These are phyloP conservation scores for Microcebus griseorufus DNA, from an alignment of 2,113 vertebrate species.

Conservation along the genomic window DNA sequence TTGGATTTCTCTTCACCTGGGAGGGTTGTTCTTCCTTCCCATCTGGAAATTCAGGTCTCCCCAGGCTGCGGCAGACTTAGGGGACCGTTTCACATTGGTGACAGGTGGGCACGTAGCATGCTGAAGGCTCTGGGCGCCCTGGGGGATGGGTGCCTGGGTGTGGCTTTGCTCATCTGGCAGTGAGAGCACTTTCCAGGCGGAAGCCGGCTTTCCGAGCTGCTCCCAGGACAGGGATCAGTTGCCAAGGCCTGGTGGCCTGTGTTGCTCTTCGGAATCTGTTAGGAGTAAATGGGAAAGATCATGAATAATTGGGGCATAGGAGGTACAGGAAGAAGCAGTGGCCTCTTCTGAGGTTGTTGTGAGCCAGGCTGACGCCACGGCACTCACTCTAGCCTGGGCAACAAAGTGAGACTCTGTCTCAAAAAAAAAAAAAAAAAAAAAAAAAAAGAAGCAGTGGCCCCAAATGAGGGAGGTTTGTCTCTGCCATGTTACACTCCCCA, in stretches of 20 bases:
- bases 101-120: fast-evolving
- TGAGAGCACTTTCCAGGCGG: not conserved
- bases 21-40: not conserved
- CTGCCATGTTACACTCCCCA: fast-evolving
- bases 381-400: too few relatives aligned
- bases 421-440: too few relatives aligned
- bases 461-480: not conserved
- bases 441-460: not conserved
- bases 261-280: not conserved
- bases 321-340: not conserved
- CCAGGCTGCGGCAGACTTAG: not conserved
- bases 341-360: too few relatives aligned
- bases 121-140: fast-evolving
- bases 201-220: not conserved
- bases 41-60: not conserved
- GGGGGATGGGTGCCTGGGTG: fast-evolving
- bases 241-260: not conserved
- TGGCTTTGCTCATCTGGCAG: not conserved
- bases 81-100: not conserved
- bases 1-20: not conserved
- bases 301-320: too few relatives aligned
- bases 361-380: too few relatives aligned
- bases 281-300: not conserved
- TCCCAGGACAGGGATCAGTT: fast-evolving
- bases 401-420: too few relatives aligned